Evolutionary conservation across 2,888 invertebrate genomes (phyloP).

Genomic region (Spilarctia lutea): DNA sequence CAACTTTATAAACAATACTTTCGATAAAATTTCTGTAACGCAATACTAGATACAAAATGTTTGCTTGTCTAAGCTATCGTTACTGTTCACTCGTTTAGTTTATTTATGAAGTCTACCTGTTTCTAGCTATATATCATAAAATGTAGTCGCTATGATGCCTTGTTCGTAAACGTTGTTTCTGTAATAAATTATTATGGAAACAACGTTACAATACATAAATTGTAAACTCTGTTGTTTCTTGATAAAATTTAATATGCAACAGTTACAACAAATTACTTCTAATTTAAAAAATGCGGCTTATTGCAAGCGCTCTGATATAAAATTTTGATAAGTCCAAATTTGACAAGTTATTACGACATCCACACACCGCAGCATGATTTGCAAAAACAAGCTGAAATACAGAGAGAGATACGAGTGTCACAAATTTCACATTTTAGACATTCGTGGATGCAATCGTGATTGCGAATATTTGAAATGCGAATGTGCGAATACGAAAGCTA

Average conservation of each 20-base stretch:
- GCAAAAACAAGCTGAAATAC: no score
- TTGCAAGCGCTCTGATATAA: no score
- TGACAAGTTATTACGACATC: neutral
- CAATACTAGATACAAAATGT: conserved; percentile 49
- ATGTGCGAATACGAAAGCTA: no score
- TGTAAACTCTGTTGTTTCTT: conserved; percentile 6
- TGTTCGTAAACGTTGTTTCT: conserved; percentile 32
- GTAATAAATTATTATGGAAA: conserved; percentile 16
- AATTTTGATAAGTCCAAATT: no score
- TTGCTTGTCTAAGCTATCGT: conserved; percentile 39
- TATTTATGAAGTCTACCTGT: conserved; percentile 46
- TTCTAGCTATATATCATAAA: conserved; percentile 46
- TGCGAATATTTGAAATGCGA: no score
- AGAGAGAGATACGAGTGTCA: no score
- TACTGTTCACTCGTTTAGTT: conserved; percentile 43
- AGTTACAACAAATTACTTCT: neutral
- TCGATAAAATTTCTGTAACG: conserved; percentile 54
- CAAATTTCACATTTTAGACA: no score
- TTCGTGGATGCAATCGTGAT: no score
- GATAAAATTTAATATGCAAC: neutral
- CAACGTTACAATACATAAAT: no score
- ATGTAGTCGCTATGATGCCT: conserved; percentile 30
- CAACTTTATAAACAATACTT: conserved; percentile 47
- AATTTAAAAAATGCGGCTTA: neutral
- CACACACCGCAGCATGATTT: no score